Evolutionary conservation across 2,888 invertebrate genomes (phyloP).

Genomic region (Theodoxus fluviatilis): DNA sequence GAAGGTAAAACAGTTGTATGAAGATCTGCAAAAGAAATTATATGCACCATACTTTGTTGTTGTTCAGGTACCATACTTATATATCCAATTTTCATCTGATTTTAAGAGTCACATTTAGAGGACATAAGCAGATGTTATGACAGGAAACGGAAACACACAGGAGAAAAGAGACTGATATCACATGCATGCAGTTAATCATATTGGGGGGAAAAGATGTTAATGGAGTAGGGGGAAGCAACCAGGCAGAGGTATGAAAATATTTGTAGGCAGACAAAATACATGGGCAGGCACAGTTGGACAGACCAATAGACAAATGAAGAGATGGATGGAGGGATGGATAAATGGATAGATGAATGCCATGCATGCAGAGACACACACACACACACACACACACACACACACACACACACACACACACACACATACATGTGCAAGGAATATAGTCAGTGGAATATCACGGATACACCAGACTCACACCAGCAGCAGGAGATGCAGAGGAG

Average conservation of each 20-base stretch:
- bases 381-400: constrained; percentile 1
- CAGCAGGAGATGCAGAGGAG: too few relatives aligned
- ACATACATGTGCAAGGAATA: background rate
- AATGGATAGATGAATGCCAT: background rate
- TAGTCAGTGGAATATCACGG: background rate
- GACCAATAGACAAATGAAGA: background rate
- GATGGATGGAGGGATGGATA: background rate
- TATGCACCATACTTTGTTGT: too few relatives aligned
- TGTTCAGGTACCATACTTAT: too few relatives aligned
- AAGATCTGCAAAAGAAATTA: too few relatives aligned
- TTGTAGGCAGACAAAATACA: constrained; percentile 1
- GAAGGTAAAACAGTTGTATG: too few relatives aligned
- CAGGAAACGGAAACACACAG: constrained; percentile 7
- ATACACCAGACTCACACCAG: background rate
- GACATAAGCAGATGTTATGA: too few relatives aligned
- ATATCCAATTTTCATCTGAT: too few relatives aligned
- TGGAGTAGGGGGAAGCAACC: background rate
- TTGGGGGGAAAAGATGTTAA: background rate
- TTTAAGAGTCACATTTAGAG: too few relatives aligned
- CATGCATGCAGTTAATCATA: background rate
- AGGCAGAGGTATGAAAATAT: background rate
- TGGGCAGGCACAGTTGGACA: background rate
- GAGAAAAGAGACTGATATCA: background rate
- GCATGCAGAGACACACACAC: background rate
- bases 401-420: constrained; percentile 19